Conservation (phyloP, 2,797 vertebrate species). For the Astyanax mexicanus region DNA sequence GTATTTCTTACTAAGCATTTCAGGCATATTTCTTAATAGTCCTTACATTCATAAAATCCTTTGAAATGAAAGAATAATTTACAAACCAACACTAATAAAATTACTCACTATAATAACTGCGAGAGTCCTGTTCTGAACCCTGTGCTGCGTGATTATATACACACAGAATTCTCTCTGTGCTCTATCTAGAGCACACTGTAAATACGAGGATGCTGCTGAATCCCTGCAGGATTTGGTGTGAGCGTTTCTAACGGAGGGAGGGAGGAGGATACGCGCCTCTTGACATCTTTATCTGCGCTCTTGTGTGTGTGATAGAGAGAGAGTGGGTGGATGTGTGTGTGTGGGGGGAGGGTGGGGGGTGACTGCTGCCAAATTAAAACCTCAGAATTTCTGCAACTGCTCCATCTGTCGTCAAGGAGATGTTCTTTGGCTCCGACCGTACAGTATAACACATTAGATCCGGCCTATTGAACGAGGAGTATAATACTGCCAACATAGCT, state of each 20-base stretch:
- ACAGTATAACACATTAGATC: constrained; percentile 34
- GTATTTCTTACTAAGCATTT: no score
- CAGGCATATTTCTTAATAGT: no score
- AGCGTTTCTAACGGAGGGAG: constrained; percentile 23
- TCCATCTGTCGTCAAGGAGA: constrained; percentile 61
- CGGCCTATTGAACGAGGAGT: constrained; percentile 18
- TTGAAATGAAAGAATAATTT: no score
- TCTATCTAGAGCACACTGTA: neutral
- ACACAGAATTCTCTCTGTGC: neutral
- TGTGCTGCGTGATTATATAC: neutral
- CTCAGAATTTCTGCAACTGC: constrained; percentile 55
- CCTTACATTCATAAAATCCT: no score
- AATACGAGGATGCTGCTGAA: constrained; percentile 9
- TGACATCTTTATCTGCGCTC: constrained; percentile 58
- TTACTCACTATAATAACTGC: no score
- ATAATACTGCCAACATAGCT: constrained; percentile 27
- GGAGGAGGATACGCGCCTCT: constrained; percentile 50
- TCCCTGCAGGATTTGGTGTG: neutral
- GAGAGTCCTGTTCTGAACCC: no score
- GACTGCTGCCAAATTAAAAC: constrained; percentile 62
- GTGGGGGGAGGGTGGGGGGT: neutral
- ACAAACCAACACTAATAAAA: no score
- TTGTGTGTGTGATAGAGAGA: constrained; percentile 47
- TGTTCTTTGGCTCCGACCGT: constrained; percentile 46
- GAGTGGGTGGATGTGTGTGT: constrained; percentile 58